A percentile compares a stretch with the other conserved stretches of the same genome.
These are phyloP conservation scores for Ascidia mentula DNA, from an alignment of 23 tunicate species.

Conservation along the genomic window DNA sequence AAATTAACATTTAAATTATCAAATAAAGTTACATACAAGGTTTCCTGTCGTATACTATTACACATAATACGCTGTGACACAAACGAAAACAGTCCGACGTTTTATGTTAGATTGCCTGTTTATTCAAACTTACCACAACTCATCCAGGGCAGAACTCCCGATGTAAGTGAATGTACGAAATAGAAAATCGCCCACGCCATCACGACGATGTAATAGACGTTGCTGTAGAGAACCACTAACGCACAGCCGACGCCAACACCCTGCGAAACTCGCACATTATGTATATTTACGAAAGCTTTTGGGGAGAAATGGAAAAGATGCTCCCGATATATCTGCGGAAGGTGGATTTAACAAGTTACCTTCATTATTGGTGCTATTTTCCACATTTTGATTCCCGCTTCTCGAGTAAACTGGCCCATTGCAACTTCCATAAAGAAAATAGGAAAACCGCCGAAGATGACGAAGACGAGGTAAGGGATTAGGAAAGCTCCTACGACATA, in stretches of 20 bases:
- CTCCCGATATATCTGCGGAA: no score
- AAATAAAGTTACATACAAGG: no score
- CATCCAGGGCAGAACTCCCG: slow-evolving; percentile 38
- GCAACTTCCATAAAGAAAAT: slow-evolving; percentile 63
- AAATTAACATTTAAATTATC: no score
- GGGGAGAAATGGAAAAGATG: no score
- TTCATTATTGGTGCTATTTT: slow-evolving; percentile 56
- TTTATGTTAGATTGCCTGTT: no score
- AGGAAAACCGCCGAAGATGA: slow-evolving; percentile 56
- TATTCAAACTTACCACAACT: slow-evolving; percentile 60
- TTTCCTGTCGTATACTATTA: no score
- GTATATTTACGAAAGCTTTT: no score
- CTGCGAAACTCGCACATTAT: slow-evolving; percentile 32
- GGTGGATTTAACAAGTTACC: not conserved
- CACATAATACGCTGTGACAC: no score
- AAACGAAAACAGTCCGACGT: no score
- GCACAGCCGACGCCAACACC: slow-evolving; percentile 58
- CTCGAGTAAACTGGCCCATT: slow-evolving; percentile 58
- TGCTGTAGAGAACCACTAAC: slow-evolving; percentile 40
- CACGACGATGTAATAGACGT: slow-evolving; percentile 58
- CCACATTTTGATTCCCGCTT: slow-evolving; percentile 59
- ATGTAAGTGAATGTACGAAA: slow-evolving; percentile 37
- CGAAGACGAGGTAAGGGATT: slow-evolving; percentile 47
- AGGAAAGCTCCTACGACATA: slow-evolving; percentile 54
- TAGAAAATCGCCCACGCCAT: slow-evolving; percentile 75